Evolutionary conservation across 2,797 vertebrate genomes (phyloP).

Genomic region (Oryzias sinensis): DNA sequence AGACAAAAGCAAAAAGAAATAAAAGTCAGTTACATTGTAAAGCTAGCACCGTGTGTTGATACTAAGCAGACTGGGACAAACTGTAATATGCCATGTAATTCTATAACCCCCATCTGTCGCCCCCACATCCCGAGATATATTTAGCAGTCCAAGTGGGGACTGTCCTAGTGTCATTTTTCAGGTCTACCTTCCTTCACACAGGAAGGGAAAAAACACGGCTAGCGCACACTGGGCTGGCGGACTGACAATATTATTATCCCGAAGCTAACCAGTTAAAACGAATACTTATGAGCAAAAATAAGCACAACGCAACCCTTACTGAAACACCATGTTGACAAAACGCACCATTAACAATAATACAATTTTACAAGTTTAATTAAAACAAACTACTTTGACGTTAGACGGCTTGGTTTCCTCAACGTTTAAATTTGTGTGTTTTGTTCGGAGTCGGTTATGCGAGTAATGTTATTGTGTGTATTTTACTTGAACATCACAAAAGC

Average conservation of each 20-base stretch:
- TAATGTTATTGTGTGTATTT: too few species aligned
- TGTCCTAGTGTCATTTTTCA: slow-evolving; percentile 77
- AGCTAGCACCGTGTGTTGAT: slow-evolving; percentile 8
- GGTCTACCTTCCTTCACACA: slow-evolving; percentile 39
- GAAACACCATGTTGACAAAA: too few species aligned
- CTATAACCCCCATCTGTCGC: slow-evolving; percentile 72
- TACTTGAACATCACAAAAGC: slow-evolving; percentile 1
- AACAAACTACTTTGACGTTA: too few species aligned
- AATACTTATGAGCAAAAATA: background rate
- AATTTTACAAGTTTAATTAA: too few species aligned
- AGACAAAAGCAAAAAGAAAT: background rate
- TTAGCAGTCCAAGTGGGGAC: slow-evolving; percentile 74
- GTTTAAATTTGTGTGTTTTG: too few species aligned
- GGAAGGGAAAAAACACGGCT: slow-evolving; percentile 27
- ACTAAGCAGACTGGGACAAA: slow-evolving; percentile 29
- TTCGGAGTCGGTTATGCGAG: too few species aligned
- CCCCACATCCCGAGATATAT: slow-evolving; percentile 73
- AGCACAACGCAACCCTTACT: too few species aligned
- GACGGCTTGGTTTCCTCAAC: too few species aligned
- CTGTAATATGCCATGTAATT: slow-evolving; percentile 75
- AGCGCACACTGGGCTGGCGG: slow-evolving; percentile 25
- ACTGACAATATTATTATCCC: background rate
- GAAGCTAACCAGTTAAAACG: background rate
- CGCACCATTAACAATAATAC: too few species aligned
- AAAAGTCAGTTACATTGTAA: background rate